Evolutionary conservation across 2,113 vertebrate genomes (phyloP).

Genomic region (Coreoperca whiteheadi): DNA sequence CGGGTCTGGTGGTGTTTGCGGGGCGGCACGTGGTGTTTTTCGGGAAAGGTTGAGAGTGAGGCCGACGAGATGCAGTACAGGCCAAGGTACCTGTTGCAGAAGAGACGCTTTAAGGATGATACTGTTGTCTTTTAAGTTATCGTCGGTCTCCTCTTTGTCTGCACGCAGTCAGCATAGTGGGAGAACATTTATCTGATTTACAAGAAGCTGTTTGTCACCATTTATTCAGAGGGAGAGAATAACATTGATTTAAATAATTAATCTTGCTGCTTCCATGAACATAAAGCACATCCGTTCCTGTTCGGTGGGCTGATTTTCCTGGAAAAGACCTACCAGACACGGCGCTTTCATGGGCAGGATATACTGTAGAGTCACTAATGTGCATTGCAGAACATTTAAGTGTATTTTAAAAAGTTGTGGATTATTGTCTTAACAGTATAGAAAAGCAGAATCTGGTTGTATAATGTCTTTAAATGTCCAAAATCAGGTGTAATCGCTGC

Average conservation of each 20-base stretch:
- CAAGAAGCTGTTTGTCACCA: background rate
- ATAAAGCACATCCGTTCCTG: constrained; percentile 28
- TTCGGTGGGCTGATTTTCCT: background rate
- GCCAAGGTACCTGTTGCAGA: background rate
- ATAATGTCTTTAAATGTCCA: constrained; percentile 29
- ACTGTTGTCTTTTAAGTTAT: background rate
- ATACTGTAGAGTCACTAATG: background rate
- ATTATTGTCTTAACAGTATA: constrained; percentile 15
- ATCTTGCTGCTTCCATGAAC: constrained; percentile 7
- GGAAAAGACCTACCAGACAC: background rate
- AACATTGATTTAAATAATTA: constrained; percentile 24
- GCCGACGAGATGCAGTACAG: background rate
- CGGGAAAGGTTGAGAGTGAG: background rate
- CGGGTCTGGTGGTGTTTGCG: background rate
- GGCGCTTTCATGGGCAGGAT: background rate
- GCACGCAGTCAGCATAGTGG: too few relatives aligned
- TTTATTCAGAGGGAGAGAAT: background rate
- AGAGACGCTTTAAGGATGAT: background rate
- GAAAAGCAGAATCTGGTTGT: constrained; percentile 20
- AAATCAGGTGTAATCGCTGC: constrained; percentile 42
- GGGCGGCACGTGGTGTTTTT: background rate
- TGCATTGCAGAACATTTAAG: background rate
- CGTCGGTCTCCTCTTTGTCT: background rate
- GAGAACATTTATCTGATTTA: background rate
- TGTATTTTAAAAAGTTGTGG: constrained; percentile 19